Evolutionary conservation across 2,113 vertebrate genomes (phyloP), one percentile per base, ranked within the genome.

Genomic region (Passer domesticus): DNA sequence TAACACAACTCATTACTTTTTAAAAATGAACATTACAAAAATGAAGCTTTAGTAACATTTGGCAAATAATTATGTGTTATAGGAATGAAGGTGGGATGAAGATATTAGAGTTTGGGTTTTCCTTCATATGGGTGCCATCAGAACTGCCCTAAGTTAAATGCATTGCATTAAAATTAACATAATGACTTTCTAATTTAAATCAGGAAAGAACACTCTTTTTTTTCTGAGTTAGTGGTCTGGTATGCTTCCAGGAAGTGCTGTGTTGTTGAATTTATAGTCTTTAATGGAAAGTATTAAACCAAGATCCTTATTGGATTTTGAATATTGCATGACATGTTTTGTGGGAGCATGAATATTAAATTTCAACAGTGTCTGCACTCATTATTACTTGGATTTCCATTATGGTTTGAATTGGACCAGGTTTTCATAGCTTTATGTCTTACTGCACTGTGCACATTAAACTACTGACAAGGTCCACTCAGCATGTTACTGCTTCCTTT

Each of bases 281-380:
- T 87, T 79, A 35, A 56, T 60, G 75, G 30, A 87, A 85, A 84
- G 19, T 60, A 55, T 73, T 94, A 83, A 92, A 69, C 20, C 9
- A 73, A 90, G 92, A 90, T 87, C 33, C 70, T 79, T 87, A 41
- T n/a, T 94, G 53, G 20, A 82, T 67, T 69, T 84, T 81, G 68
- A 43, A 85, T 81, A 73, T 53, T 64, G 44, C 47, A 82, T 49
- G 27, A 58, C 21, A 12, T 27, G 43, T 68, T 78, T 53, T 84
- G 23, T 76, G 49, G 9, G 44, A 92, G 13, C 15, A n/a, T 76
- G 53, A 72, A 66, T 70, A 68, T 75, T 87, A 68, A 84, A 87
- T 58, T 35, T 60, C 27, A 10, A 37, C 33, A 46, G 11, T 74
- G 78, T 59, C 35, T 80, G 37, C 21, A 59, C 64, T 86, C 19